Percentiles rank a stretch among this genome's conserved stretches.
These are phyloP conservation scores for Phoebastria nigripes DNA, from an alignment of 2,797 vertebrate genomes.

Conservation along the genomic window DNA sequence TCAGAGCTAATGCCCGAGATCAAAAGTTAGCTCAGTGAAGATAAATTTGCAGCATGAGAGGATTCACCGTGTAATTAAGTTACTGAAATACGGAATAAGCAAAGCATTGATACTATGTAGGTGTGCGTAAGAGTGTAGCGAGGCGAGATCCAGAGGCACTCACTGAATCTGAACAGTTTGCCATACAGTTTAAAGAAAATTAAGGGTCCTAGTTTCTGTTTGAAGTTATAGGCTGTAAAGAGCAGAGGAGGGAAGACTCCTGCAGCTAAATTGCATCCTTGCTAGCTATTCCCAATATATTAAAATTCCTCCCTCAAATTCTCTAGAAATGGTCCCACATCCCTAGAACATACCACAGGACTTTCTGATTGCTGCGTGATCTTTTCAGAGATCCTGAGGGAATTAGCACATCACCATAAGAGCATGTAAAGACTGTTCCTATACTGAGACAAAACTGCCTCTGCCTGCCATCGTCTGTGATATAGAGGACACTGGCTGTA, in stretches of 20 bases:
- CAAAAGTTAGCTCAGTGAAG: conserved; percentile 36
- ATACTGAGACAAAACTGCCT: neutral
- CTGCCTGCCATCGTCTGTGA: neutral
- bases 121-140: neutral
- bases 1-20: conserved; percentile 31
- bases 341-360: neutral
- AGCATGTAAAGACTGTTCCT: neutral
- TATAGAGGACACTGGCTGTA: neutral
- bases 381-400: neutral
- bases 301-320: neutral
- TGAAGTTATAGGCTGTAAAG: neutral
- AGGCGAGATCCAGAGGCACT: neutral
- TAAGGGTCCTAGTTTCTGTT: neutral
- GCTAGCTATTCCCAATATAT: neutral
- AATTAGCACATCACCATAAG: neutral
- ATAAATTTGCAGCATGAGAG: neutral
- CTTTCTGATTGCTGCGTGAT: neutral
- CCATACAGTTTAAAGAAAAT: neutral
- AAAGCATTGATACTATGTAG: neutral
- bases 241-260: neutral
- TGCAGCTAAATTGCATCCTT: neutral
- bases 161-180: neutral
- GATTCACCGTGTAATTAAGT: neutral
- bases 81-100: neutral
- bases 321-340: neutral